phyloP scores from a whole-genome alignment of 2,113 vertebrate genomes.

The Turdus rufiventris region DNA sequence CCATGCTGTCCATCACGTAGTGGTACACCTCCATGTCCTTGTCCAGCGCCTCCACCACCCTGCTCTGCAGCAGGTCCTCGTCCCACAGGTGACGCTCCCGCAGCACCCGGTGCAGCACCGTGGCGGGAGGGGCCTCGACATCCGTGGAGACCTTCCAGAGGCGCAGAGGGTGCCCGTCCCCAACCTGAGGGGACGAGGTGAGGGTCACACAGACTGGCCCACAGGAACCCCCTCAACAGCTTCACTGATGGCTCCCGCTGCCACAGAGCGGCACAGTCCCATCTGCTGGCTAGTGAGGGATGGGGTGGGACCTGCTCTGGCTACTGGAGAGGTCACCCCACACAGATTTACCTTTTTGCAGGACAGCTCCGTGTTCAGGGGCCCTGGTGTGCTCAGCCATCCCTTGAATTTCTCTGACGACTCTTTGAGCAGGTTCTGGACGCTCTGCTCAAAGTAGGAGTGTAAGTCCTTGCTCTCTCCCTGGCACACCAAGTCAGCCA shows the following conservation, averaged over 20 bases:
- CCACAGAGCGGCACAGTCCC: rapidly evolving
- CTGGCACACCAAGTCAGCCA: slow-evolving; percentile 63
- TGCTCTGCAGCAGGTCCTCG: slow-evolving; percentile 81
- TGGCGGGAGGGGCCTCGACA: slow-evolving; percentile 72
- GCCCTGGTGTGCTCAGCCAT: slow-evolving; percentile 72
- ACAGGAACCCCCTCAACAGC: rapidly evolving
- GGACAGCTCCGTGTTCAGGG: slow-evolving; percentile 78
- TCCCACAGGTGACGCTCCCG: slow-evolving; percentile 86
- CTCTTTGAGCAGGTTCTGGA: slow-evolving; percentile 77
- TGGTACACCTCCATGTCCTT: slow-evolving; percentile 81
- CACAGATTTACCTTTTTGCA: slow-evolving; percentile 77
- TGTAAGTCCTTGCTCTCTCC: slow-evolving; percentile 63
- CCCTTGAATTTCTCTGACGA: slow-evolving; percentile 79
- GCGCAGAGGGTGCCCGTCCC: slow-evolving; percentile 77
- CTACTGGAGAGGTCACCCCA: not conserved
- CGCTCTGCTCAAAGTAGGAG: slow-evolving; percentile 74
- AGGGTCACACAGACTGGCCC: not conserved
- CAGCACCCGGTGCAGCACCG: slow-evolving; percentile 80
- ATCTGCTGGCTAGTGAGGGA: not conserved
- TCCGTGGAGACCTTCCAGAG: slow-evolving; percentile 82
- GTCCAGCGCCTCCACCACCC: slow-evolving; percentile 79
- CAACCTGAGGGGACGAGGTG: slow-evolving; percentile 53
- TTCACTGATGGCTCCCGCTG: not conserved
- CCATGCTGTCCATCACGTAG: slow-evolving; percentile 85
- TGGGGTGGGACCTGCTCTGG: not conserved